Evolutionary conservation across 2,797 vertebrate species (phyloP).

Genomic region (Scleropages formosus): DNA sequence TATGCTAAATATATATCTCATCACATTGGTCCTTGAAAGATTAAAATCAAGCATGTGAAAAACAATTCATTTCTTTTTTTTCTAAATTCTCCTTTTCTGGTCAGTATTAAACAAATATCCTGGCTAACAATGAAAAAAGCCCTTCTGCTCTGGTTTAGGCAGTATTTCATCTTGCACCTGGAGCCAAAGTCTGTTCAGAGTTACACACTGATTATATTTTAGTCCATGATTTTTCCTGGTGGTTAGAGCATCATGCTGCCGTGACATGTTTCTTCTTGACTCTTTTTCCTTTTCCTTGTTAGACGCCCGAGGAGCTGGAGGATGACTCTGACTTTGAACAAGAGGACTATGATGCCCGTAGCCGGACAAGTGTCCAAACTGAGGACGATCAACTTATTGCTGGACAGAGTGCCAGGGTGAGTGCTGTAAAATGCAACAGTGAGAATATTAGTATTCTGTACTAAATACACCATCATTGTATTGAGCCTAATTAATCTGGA

Average conservation of each 20-base stretch:
- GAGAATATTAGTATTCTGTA: too few species aligned
- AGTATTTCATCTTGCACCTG: neutral
- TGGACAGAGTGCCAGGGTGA: constrained; percentile 75
- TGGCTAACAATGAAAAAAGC: too few species aligned
- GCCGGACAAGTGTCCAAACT: constrained; percentile 76
- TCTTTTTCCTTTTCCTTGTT: neutral
- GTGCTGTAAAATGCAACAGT: too few species aligned
- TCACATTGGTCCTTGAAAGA: too few species aligned
- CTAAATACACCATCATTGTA: too few species aligned
- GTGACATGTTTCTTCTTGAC: neutral
- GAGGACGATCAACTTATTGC: constrained; percentile 81
- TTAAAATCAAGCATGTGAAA: too few species aligned
- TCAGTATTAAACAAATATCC: too few species aligned
- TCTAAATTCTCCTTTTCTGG: too few species aligned
- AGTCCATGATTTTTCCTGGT: neutral
- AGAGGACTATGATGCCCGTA: constrained; percentile 78
- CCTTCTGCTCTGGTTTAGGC: neutral
- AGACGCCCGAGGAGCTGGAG: constrained; percentile 79
- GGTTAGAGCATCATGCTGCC: neutral
- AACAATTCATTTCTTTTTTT: too few species aligned
- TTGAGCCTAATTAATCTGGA: too few species aligned
- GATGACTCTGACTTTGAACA: constrained; percentile 81
- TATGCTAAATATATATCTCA: too few species aligned
- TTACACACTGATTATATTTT: neutral
- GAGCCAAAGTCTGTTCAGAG: neutral